Conservation (phyloP, 2,113 vertebrate species). For the Alouatta palliata region DNA sequence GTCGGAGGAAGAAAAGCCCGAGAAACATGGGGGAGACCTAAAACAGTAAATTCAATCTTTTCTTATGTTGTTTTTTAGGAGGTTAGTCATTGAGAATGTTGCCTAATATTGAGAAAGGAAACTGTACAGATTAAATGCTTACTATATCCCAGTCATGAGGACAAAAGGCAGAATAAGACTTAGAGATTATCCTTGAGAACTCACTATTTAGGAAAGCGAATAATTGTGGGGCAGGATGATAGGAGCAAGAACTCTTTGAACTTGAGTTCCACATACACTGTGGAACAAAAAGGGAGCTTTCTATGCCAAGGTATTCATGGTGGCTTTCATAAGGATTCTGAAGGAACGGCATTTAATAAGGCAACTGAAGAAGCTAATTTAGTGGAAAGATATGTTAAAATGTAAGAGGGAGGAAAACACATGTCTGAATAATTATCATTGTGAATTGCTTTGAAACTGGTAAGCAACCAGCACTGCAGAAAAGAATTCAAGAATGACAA, state of each 20-base stretch:
- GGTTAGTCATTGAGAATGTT: background rate
- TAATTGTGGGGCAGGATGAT: too few species aligned
- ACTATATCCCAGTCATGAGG: background rate
- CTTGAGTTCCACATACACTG: background rate
- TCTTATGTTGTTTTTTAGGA: background rate
- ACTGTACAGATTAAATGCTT: background rate
- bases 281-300: rapidly evolving
- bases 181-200: background rate
- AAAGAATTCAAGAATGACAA: background rate
- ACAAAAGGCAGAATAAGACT: background rate
- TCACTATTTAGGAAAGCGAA: background rate
- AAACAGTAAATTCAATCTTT: background rate
- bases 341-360: background rate
- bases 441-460: background rate
- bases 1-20: background rate
- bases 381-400: background rate
- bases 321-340: background rate
- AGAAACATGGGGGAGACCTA: rapidly evolving
- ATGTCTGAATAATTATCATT: background rate
- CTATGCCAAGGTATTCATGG: background rate
- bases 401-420: background rate
- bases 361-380: background rate
- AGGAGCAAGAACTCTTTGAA: background rate
- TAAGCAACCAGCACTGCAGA: background rate
- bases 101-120: background rate